Percentiles rank a stretch among this genome's conserved stretches.
Conservation (phyloP, 1,140 invertebrate genomes). For the Maniola jurtina region DNA sequence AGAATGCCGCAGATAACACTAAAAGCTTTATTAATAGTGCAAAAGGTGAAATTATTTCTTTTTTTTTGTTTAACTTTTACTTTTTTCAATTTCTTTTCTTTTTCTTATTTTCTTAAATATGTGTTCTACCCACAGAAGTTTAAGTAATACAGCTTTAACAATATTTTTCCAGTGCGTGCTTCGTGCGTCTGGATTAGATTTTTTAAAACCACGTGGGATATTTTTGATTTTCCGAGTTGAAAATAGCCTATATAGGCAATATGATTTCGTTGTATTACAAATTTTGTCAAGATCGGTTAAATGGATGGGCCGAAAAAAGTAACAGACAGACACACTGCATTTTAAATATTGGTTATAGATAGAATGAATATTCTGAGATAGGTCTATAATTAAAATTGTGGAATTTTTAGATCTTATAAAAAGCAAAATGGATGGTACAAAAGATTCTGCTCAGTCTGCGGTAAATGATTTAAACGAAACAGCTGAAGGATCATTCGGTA, state of each 20-base stretch:
- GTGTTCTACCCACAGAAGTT: background rate
- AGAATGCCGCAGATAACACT: slow-evolving; percentile 16
- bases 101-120: background rate
- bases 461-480: slow-evolving; percentile 40
- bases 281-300: no score
- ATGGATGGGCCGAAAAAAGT: no score
- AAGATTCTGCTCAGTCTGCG: slow-evolving; percentile 24
- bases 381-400: background rate
- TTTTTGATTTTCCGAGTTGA: background rate
- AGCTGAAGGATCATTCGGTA: slow-evolving; percentile 27
- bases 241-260: no score
- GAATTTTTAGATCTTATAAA: slow-evolving; percentile 38
- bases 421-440: slow-evolving; percentile 31
- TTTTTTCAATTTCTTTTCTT: slow-evolving; percentile 1
- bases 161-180: no score
- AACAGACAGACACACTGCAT: no score
- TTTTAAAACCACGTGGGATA: background rate
- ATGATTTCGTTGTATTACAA: no score
- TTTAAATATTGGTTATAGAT: no score
- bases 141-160: no score
- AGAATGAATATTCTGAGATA: no score
- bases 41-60: slow-evolving; percentile 31
- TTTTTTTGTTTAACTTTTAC: background rate
- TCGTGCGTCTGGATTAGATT: no score
- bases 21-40: slow-evolving; percentile 37